Evolutionary conservation across 2,797 vertebrate species (phyloP).

Genomic region (Mormyrus hasselquistii): DNA sequence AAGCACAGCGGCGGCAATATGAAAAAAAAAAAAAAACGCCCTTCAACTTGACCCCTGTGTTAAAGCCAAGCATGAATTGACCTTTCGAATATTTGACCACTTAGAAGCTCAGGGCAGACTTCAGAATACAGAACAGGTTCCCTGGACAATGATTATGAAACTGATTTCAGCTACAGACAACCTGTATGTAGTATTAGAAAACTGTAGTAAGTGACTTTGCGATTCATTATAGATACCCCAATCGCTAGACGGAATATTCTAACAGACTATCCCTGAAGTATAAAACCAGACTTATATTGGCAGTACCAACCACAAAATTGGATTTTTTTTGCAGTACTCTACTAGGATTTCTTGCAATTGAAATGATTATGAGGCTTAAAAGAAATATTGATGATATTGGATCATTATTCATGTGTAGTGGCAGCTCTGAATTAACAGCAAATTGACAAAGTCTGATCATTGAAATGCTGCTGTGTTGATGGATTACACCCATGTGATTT

Average conservation of each 20-base stretch:
- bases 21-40: neutral
- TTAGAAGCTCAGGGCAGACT: neutral
- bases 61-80: neutral
- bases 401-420: neutral
- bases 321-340: neutral
- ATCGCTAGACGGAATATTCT: neutral
- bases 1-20: neutral
- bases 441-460: neutral
- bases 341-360: neutral
- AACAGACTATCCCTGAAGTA: neutral
- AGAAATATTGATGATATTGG: neutral
- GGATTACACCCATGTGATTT: neutral
- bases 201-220: neutral
- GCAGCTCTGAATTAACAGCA: neutral
- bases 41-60: neutral
- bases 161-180: neutral
- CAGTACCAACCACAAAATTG: neutral
- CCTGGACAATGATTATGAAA: neutral
- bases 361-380: neutral
- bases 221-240: neutral
- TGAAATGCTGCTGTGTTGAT: neutral
- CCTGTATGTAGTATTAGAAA: neutral
- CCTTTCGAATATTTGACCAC: neutral
- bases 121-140: neutral
- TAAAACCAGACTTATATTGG: neutral